Evolutionary conservation across 1,140 invertebrate species (phyloP).

Genomic region (Brachionus angularis): DNA sequence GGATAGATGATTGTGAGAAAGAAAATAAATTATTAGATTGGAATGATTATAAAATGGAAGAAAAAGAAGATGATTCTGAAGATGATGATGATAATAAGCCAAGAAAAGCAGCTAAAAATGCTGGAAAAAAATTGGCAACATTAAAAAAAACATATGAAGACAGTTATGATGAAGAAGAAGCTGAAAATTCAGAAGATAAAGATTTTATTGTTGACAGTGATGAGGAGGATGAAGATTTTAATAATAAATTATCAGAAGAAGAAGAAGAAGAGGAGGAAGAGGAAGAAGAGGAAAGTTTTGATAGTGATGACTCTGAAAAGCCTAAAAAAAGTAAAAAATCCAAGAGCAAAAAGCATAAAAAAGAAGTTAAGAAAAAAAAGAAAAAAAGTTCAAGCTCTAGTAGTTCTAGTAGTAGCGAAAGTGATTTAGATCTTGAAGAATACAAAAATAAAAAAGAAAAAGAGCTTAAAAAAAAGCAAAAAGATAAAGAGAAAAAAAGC

Average conservation of each 20-base stretch:
- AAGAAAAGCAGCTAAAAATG: slow-evolving; percentile 39
- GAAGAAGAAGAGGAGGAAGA: neutral
- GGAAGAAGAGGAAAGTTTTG: neutral
- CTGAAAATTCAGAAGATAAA: slow-evolving; percentile 42
- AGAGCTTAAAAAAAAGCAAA: neutral
- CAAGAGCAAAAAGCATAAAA: neutral
- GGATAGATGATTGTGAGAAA: slow-evolving; percentile 69
- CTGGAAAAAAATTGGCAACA: neutral
- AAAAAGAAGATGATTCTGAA: neutral
- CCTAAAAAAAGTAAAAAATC: slow-evolving; percentile 8
- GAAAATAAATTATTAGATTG: slow-evolving; percentile 68
- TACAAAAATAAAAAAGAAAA: slow-evolving; percentile 32
- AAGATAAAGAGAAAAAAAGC: neutral
- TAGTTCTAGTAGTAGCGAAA: slow-evolving; percentile 3
- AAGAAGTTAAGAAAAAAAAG: slow-evolving; percentile 11
- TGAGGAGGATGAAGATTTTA: slow-evolving; percentile 1
- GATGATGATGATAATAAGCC: neutral
- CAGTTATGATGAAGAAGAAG: slow-evolving; percentile 29
- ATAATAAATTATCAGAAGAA: neutral
- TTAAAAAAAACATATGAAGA: slow-evolving; percentile 21
- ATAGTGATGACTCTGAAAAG: slow-evolving; percentile 5
- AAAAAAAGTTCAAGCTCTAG: slow-evolving; percentile 7
- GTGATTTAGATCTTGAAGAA: slow-evolving; percentile 22
- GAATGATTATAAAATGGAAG: slow-evolving; percentile 58
- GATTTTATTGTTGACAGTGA: slow-evolving; percentile 32